Conservation (phyloP, 2,888 invertebrate species). For the Oscheius onirici region DNA sequence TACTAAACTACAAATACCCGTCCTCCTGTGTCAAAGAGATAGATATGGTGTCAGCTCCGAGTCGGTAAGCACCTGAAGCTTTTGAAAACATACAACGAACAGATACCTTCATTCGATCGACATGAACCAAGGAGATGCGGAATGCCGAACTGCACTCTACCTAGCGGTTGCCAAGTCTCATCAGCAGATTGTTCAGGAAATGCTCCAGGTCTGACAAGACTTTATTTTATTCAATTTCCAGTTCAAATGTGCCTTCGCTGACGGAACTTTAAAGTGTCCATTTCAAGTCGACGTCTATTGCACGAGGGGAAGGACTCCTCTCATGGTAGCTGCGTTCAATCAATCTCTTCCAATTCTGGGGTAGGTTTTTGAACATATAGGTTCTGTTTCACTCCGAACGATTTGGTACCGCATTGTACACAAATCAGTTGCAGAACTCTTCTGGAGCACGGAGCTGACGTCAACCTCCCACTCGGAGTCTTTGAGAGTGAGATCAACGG, state of each 20-base stretch:
- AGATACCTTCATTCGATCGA: slow-evolving; percentile 82
- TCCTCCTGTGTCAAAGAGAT: slow-evolving; percentile 77
- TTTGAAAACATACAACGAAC: too few relatives aligned
- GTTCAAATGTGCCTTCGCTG: slow-evolving; percentile 49
- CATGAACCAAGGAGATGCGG: slow-evolving; percentile 78
- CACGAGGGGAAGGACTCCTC: slow-evolving; percentile 65
- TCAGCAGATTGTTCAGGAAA: slow-evolving; percentile 51
- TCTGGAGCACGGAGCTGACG: slow-evolving; percentile 82
- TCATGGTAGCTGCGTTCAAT: slow-evolving; percentile 65
- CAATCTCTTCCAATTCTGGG: slow-evolving; percentile 47
- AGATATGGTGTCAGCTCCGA: slow-evolving; percentile 49
- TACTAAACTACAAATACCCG: slow-evolving; percentile 30
- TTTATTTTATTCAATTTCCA: slow-evolving; percentile 29
- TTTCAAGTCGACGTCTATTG: slow-evolving; percentile 69
- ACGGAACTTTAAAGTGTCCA: slow-evolving; percentile 43
- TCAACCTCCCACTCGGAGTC: slow-evolving; percentile 79
- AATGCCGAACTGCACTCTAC: slow-evolving; percentile 84
- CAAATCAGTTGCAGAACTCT: slow-evolving; percentile 73
- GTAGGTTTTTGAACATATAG: too few relatives aligned
- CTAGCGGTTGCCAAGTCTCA: slow-evolving; percentile 79
- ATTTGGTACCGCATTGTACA: not conserved
- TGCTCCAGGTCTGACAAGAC: slow-evolving; percentile 49
- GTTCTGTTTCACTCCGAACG: not conserved
- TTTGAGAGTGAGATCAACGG: slow-evolving; percentile 71
- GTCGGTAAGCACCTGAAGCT: too few relatives aligned